These are phyloP conservation scores for Dilophus febrilis DNA, from an alignment of 2,888 invertebrate genomes.

Conservation along the genomic window DNA sequence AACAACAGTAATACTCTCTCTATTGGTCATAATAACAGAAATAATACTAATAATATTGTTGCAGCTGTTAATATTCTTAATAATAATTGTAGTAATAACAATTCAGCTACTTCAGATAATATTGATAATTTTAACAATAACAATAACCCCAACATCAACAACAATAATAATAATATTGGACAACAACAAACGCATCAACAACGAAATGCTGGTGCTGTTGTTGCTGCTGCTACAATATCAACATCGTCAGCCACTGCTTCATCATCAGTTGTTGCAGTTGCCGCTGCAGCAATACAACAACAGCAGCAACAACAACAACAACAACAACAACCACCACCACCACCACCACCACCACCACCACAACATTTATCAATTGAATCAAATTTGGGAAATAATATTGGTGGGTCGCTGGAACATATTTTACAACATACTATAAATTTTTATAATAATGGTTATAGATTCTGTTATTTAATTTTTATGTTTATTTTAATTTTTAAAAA, in stretches of 20 bases:
- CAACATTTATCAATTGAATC: background rate
- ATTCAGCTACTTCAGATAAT: too few relatives aligned
- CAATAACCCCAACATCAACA: conserved; percentile 1
- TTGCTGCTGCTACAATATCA: too few relatives aligned
- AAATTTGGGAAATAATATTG: too few relatives aligned
- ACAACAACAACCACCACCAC: too few relatives aligned
- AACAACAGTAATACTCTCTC: too few relatives aligned
- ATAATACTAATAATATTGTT: background rate
- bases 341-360: background rate
- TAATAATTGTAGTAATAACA: background rate
- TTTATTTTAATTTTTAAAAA: too few relatives aligned
- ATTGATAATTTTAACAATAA: background rate
- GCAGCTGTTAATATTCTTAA: background rate
- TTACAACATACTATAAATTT: too few relatives aligned
- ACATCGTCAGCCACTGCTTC: background rate
- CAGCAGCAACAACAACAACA: background rate
- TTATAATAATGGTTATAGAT: too few relatives aligned
- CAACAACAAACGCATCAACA: background rate
- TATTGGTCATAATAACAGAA: background rate
- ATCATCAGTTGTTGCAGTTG: background rate
- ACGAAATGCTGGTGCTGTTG: too few relatives aligned
- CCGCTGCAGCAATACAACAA: background rate
- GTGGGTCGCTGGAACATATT: too few relatives aligned
- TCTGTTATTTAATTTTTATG: too few relatives aligned
- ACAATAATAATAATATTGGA: background rate